These are phyloP conservation scores for Sinodicranocentrus sp. DNA, from an alignment of 2,888 invertebrate genomes.

Conservation along the genomic window DNA sequence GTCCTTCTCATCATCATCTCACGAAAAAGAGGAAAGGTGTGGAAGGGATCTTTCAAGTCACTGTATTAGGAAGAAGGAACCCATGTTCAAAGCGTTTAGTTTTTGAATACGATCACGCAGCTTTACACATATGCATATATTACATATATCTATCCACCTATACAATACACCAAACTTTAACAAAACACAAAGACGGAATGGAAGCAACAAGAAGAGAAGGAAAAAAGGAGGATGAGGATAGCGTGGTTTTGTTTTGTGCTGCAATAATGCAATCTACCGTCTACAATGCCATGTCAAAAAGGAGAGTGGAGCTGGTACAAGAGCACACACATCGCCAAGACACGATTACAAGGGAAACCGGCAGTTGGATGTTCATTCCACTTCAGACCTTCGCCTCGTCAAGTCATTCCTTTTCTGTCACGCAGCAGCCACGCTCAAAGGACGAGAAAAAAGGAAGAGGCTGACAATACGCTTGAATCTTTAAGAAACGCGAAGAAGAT, in stretches of 20 bases:
- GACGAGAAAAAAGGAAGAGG: conserved; percentile 3
- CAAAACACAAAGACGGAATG: conserved; percentile 16
- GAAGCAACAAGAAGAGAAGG: conserved; percentile 8
- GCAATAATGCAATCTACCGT: too few relatives aligned
- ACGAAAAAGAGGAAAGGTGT: conserved; percentile 40
- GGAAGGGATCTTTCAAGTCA: conserved; percentile 24
- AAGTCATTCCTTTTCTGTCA: conserved; percentile 50
- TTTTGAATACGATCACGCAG: too few relatives aligned
- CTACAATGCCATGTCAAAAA: not conserved
- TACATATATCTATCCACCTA: too few relatives aligned
- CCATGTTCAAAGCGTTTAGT: not conserved
- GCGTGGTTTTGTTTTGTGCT: conserved; percentile 27
- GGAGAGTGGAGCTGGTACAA: not conserved
- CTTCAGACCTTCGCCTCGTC: conserved; percentile 60
- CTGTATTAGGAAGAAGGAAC: conserved; percentile 23
- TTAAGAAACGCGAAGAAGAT: too few relatives aligned
- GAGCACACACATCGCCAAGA: conserved; percentile 28
- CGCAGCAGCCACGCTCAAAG: not conserved
- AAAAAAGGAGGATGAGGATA: not conserved
- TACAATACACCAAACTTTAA: too few relatives aligned
- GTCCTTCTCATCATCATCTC: conserved; percentile 21
- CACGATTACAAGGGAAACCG: conserved; percentile 68
- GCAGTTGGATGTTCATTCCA: conserved; percentile 69
- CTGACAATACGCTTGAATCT: not conserved
- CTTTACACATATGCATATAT: not conserved